Base-by-base conservation (phyloP, 2,797 vertebrate species). In the Karalla daura region DNA sequence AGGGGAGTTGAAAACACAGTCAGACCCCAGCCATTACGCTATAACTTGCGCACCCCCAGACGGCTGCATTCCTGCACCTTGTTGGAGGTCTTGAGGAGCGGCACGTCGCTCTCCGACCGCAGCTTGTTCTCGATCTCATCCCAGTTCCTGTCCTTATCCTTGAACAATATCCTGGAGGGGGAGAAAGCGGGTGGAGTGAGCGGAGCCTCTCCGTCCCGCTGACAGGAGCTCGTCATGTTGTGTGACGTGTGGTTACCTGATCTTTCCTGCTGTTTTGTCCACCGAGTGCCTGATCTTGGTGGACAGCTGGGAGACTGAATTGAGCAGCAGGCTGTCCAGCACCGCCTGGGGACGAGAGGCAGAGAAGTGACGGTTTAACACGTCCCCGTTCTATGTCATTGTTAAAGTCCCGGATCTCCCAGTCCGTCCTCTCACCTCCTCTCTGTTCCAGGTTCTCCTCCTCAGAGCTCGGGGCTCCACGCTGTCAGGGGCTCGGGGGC, bases 141-240 rank as follows among this genome's bases (percentile, higher is more conserved):
- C 98, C 97, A 99, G 63, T 99, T 99, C 56, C 96, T 94, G 83
- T 98, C 96, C 87, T 98, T 97, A 80, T 99, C 97, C 87, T 98
- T 99, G 88, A 99, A 98, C 79, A 99, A 89, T 91, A 99, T 96
- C 91, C 97, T 99, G 78, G 7, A 77, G n/a, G 32, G n/a, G n/a
- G n/a, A n/a, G n/a, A n/a, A n/a, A n/a, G n/a, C n/a, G n/a, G n/a
- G n/a, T n/a, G n/a, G n/a, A n/a, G n/a, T n/a, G n/a, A n/a, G n/a
- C n/a, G n/a, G n/a, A n/a, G n/a, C n/a, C n/a, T n/a, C n/a, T n/a
- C n/a, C n/a, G n/a, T n/a, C n/a, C n/a, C n/a, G n/a, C n/a, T n/a
- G n/a, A n/a, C n/a, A n/a, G n/a, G n/a, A n/a, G n/a, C n/a, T n/a
- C n/a, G n/a, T n/a, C n/a, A n/a, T n/a, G n/a, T n/a, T n/a, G 63